Percentiles rank a stretch among this genome's conserved stretches.
Conservation (phyloP, 2,888 invertebrate genomes). For the Dolichomitus sp. region DNA sequence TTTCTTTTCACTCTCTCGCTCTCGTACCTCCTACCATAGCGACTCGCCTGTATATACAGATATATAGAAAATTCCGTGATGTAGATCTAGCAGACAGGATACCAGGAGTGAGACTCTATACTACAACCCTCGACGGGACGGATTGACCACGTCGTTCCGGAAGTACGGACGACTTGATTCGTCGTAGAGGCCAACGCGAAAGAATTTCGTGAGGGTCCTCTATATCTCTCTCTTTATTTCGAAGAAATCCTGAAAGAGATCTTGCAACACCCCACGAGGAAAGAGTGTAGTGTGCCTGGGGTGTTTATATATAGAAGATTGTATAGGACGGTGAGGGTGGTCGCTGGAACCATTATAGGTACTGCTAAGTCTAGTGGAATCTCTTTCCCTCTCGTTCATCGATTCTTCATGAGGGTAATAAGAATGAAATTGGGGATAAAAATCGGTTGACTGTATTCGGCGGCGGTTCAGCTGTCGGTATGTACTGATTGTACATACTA, state of each 20-base stretch:
- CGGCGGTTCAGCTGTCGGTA: not conserved
- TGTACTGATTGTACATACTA: no score
- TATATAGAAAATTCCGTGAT: not conserved
- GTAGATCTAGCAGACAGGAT: not conserved
- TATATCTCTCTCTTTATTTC: constrained; percentile 11
- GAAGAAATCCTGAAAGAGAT: constrained; percentile 52
- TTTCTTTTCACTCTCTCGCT: not conserved
- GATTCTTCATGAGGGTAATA: constrained; percentile 59
- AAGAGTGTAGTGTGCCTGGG: not conserved
- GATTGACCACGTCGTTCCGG: constrained; percentile 58
- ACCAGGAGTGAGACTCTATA: constrained; percentile 29
- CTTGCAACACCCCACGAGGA: constrained; percentile 24
- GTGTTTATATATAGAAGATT: not conserved
- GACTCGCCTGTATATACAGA: not conserved
- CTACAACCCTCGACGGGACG: constrained; percentile 43
- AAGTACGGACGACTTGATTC: constrained; percentile 62
- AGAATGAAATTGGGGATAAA: constrained; percentile 61
- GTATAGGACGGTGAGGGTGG: not conserved
- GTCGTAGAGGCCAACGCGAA: constrained; percentile 39
- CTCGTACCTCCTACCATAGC: not conserved
- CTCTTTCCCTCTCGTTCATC: constrained; percentile 30
- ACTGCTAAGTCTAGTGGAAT: constrained; percentile 35
- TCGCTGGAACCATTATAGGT: constrained; percentile 28
- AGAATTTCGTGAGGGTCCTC: constrained; percentile 30
- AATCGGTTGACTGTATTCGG: constrained; percentile 55